Conservation (phyloP, 2,888 invertebrate genomes). For the Allophyes oxyacanthae region DNA sequence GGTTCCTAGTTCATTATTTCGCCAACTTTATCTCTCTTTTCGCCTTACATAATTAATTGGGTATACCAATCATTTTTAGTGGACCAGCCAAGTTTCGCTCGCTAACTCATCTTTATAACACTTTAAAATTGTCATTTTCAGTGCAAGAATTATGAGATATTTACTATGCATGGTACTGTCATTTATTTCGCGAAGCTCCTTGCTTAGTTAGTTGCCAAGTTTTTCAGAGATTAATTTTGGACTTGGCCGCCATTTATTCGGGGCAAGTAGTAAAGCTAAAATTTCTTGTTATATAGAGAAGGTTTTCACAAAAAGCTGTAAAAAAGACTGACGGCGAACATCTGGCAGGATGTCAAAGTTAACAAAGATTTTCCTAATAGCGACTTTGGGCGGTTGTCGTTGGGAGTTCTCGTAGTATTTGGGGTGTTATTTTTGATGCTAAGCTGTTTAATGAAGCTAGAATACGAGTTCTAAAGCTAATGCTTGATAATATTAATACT, state of each 20-base stretch:
- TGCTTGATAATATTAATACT: no score
- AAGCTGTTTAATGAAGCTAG: no score
- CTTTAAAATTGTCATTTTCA: constrained; percentile 25
- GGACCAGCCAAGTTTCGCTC: constrained; percentile 26
- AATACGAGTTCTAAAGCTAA: no score
- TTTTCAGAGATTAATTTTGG: constrained; percentile 50
- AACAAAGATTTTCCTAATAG: constrained; percentile 29
- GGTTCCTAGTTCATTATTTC: no score
- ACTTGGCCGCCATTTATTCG: constrained; percentile 32
- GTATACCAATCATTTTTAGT: constrained; percentile 25
- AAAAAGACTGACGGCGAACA: constrained; percentile 40
- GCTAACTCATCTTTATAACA: constrained; percentile 25
- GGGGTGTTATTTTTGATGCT: constrained; percentile 3
- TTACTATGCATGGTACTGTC: constrained; percentile 51
- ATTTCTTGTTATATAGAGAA: constrained; percentile 16
- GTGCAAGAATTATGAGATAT: constrained; percentile 41
- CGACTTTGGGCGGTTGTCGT: constrained; percentile 8
- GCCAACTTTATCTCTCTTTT: background rate
- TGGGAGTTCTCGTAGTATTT: constrained; percentile 2
- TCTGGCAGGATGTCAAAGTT: constrained; percentile 48
- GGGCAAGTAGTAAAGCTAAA: constrained; percentile 21
- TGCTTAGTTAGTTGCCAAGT: constrained; percentile 43
- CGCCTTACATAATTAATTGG: constrained; percentile 28
- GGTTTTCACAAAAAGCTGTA: constrained; percentile 40
- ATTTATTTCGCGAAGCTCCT: constrained; percentile 39